phyloP scores from a whole-genome alignment of 2,113 vertebrate species.

The western clawed frog (Xenopus tropicalis) region DNA sequence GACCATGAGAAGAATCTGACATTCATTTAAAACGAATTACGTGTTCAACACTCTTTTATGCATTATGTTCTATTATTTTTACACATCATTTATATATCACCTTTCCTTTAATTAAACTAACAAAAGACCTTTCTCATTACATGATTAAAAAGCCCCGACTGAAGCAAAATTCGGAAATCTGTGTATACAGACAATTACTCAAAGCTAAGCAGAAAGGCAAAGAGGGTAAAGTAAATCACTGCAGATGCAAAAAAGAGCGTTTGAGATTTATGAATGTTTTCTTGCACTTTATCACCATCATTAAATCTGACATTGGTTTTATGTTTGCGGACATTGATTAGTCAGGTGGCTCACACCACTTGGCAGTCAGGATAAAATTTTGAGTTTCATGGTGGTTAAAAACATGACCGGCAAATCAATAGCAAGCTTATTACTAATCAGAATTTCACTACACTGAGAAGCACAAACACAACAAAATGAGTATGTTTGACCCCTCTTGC shows the following conservation, averaged over 20 bases:
- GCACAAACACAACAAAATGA: slow-evolving; percentile 21
- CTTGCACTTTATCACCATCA: slow-evolving; percentile 38
- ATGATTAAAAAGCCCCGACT: neutral
- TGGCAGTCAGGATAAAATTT: slow-evolving; percentile 33
- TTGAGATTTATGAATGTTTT: slow-evolving; percentile 40
- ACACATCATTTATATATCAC: too few relatives aligned
- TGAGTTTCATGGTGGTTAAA: slow-evolving; percentile 26
- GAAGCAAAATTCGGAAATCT: neutral
- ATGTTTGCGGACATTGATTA: slow-evolving; percentile 39
- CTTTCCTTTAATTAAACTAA: neutral
- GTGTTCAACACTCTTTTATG: too few relatives aligned
- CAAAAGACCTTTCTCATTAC: neutral
- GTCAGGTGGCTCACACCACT: slow-evolving; percentile 31
- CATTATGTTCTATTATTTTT: too few relatives aligned
- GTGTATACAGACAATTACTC: neutral
- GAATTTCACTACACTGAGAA: slow-evolving; percentile 17
- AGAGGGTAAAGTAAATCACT: slow-evolving; percentile 27
- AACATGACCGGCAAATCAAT: slow-evolving; percentile 33
- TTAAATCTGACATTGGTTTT: slow-evolving; percentile 45
- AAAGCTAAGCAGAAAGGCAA: slow-evolving; percentile 9
- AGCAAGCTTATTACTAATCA: slow-evolving; percentile 33
- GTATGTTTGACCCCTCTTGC: neutral
- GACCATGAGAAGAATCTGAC: too few relatives aligned
- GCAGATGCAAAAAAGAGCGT: slow-evolving; percentile 19
- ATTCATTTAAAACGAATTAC: too few relatives aligned